Evolutionary conservation across 2,113 vertebrate genomes (phyloP).

Genomic region (Panthera leo): DNA sequence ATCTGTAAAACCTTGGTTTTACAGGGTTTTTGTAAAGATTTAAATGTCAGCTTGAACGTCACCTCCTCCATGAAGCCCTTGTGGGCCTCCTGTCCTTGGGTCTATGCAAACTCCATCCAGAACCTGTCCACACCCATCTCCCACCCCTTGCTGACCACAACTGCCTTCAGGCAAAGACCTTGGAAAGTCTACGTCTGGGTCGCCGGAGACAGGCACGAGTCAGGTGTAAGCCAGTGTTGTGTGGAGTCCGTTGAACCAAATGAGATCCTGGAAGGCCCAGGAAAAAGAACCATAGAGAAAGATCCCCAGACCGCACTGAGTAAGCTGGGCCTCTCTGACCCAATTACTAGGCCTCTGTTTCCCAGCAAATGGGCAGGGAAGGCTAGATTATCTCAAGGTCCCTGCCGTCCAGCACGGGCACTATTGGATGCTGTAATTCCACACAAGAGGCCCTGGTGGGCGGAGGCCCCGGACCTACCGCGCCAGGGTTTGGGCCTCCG

Average conservation of each 20-base stretch:
- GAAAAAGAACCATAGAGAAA: neutral
- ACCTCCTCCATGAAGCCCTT: neutral
- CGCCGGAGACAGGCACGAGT: neutral
- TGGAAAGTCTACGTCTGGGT: neutral
- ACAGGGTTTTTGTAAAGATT: neutral
- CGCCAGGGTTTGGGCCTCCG: neutral
- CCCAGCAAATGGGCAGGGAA: neutral
- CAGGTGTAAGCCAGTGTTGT: neutral
- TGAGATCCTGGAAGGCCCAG: neutral
- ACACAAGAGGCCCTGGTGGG: neutral
- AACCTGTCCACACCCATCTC: neutral
- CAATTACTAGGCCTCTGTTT: neutral
- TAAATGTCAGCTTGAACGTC: neutral
- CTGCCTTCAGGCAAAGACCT: neutral
- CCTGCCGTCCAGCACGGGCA: rapidly evolving
- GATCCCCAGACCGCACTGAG: neutral
- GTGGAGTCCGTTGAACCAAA: neutral
- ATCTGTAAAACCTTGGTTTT: neutral
- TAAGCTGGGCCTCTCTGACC: neutral
- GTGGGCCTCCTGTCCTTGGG: neutral
- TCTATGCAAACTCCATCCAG: neutral
- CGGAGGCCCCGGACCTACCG: neutral
- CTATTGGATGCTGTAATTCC: neutral
- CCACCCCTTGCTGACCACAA: neutral
- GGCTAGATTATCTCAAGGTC: neutral